Conservation (phyloP, 2,113 vertebrate genomes). For the Scalopus aquaticus region DNA sequence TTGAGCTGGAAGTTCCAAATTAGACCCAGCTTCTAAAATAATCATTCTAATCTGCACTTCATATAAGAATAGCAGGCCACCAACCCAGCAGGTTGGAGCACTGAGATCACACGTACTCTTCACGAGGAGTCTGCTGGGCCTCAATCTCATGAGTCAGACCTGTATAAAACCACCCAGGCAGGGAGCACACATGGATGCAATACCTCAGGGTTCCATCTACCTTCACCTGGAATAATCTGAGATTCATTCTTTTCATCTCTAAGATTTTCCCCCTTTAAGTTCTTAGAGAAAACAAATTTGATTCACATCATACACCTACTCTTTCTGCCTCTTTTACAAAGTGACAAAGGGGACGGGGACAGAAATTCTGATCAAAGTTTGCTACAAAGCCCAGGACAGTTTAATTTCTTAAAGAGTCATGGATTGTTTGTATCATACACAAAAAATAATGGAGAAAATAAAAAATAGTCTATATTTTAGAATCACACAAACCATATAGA, state of each 20-base stretch:
- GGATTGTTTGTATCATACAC: neutral
- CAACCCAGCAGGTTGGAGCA: neutral
- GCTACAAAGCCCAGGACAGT: neutral
- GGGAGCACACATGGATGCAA: neutral
- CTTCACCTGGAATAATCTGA: neutral
- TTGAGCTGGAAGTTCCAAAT: neutral
- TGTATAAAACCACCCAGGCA: constrained; percentile 3
- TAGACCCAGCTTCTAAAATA: neutral
- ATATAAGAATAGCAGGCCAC: neutral
- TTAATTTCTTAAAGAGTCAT: neutral
- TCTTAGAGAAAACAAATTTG: neutral
- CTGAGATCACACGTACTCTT: neutral
- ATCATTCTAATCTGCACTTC: neutral
- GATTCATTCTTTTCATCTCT: neutral
- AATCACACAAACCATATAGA: neutral
- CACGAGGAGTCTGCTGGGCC: neutral
- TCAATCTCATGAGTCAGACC: neutral
- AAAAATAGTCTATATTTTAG: neutral
- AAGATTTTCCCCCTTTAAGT: neutral
- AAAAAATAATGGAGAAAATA: neutral
- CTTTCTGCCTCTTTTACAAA: neutral
- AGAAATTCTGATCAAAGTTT: neutral
- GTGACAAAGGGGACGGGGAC: neutral
- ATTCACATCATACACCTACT: neutral
- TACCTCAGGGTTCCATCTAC: neutral